Base-by-base conservation (phyloP, 2,113 vertebrate species). In the Oncorhynchus keta region DNA sequence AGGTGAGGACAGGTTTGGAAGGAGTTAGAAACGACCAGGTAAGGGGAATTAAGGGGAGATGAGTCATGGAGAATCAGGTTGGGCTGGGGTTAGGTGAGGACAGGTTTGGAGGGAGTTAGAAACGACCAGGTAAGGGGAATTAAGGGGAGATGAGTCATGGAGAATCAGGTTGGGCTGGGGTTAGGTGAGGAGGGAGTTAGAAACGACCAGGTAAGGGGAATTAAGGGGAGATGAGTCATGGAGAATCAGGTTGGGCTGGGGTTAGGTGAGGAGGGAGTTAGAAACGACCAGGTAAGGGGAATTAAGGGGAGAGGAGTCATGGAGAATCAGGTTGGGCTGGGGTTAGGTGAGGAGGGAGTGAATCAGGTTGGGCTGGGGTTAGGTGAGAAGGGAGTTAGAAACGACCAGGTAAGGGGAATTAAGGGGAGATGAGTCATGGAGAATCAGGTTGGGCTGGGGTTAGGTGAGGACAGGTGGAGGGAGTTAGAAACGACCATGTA, bases 381-480 rank as follows among this genome's bases (percentile, higher is more conserved):
- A 55, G 12, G 51, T 3, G 51, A 55, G 35, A 6, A 14, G 76
- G 70, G 75, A 8, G 35, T 39, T 39, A 7, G 35, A 35, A 35
- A 35, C 32, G 0, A 6, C 32, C 32, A 69, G 81, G 80, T 76
- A 73, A 77, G 68, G 80, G 68, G 12, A 24, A 68, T 72, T 76
- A 20, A n/a, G 68, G 45, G 69, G 55, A 30, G 67, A 61, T n/a
- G 5, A 35, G 1, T 6, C 32, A 1, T 35, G 35, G 35, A 39
- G 35, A 1, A 39, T 8, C 1, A 1, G 35, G 35, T 39, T 1
- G 35, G 35, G 35, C 35, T 39, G 7, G 6, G 3, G 51, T 57
- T 57, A n/a, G n/a, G n/a, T n/a, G n/a, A n/a, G n/a, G 35, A 39
- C 35, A 9, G 51, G 24, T 14, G 14, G 65, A 16, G 78, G 70